Base-by-base conservation (phyloP, 2,888 invertebrate species). In the Coleophora flavipennella region DNA sequence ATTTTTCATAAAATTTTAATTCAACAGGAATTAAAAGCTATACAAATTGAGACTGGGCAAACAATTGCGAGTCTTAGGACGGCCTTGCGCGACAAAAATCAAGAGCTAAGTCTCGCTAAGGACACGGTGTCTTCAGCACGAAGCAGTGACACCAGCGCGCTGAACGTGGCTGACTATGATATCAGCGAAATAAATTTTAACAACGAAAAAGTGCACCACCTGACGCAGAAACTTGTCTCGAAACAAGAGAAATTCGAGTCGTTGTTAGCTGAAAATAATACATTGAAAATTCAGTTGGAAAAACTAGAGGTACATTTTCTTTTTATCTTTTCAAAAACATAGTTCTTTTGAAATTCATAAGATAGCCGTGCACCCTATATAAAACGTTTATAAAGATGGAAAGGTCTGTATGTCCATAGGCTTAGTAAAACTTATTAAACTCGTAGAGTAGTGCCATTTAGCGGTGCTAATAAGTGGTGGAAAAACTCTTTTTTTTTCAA, bases 191-290 rank as follows among this genome's bases (percentile, higher is more conserved):
- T 65, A 12, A 50, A 53, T 45, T 62, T 74, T 50, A 75, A 78
- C 29, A 65, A 57, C 12, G 73, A 79, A 12, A 77, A 79, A 52
- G 71, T 91, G 8, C 84, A 87, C 35, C 78, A 85, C 1, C 78
- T 96, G 11, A 95, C 96, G 0, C 91, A 95, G 62, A 93, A 92
- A 33, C 79, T 97, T 28, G 92, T 96, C 40, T 89, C 92, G 59
- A 95, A 94, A 62, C 97, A 97, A 72, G 91, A 91, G 33, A 88
- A 90, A 50, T 80, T 97, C n/a, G 96, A 97, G 65, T 86, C 89
- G 13, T 80, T 94, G 32, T 89, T 94, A 39, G 92, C 93, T 0
- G 96, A 96, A 59, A 91, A 94, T 62, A 95, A 95, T 79, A 94
- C 95, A 13, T 78, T 96, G 37, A 87, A 88, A 51, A 85, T 96